phyloP scores from a whole-genome alignment of 1,140 invertebrate genomes.

The Solen grandis region DNA sequence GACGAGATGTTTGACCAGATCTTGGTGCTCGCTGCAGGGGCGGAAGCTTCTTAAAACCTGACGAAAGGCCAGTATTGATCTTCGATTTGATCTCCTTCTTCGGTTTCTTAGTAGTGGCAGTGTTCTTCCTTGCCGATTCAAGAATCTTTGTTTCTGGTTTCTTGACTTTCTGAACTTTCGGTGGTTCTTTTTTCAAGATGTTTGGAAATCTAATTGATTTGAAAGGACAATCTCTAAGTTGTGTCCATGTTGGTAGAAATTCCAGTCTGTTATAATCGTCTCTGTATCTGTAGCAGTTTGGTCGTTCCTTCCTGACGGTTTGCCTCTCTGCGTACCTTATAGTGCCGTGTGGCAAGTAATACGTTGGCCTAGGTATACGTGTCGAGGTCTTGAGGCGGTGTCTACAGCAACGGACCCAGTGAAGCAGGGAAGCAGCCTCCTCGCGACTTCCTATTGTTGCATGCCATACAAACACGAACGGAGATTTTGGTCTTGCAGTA shows the following conservation, averaged over 20 bases:
- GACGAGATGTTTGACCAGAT: too few species aligned
- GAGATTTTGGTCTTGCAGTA: background rate
- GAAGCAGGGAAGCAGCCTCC: background rate
- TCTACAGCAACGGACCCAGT: background rate
- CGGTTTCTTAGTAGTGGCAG: background rate
- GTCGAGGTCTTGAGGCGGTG: background rate
- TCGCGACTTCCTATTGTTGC: background rate
- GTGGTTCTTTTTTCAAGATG: background rate
- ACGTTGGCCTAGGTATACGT: background rate
- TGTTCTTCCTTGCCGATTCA: background rate
- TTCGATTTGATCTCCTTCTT: background rate
- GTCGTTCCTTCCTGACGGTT: background rate
- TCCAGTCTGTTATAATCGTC: background rate
- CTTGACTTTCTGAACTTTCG: background rate
- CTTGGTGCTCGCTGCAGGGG: too few species aligned
- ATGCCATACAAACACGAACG: background rate
- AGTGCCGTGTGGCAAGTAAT: background rate
- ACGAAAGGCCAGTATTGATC: background rate
- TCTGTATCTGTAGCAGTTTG: background rate
- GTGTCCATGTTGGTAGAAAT: background rate
- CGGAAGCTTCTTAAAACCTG: background rate
- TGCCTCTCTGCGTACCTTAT: background rate
- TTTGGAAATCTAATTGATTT: background rate
- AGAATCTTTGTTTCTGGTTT: background rate
- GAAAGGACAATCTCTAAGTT: background rate